Conservation (phyloP, 1,140 invertebrate genomes). For the Drosophila lacertosa region DNA sequence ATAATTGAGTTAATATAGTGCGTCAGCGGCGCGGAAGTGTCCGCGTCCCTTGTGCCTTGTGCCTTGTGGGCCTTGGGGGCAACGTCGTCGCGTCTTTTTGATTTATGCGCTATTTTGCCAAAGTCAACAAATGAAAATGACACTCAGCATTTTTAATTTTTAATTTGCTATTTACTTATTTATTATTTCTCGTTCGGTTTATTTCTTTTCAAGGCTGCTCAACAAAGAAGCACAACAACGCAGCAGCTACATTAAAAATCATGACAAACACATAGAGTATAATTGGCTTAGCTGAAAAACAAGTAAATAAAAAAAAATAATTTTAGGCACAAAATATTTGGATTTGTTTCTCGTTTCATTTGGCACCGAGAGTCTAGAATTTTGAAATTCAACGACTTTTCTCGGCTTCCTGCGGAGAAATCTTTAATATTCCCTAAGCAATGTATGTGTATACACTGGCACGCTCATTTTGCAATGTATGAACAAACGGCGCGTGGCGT, state of each 20-base stretch:
- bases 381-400: conserved; percentile 29
- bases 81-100: conserved; percentile 38
- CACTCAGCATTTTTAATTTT: conserved; percentile 35
- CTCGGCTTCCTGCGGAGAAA: conserved; percentile 46
- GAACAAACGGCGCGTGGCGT: conserved; percentile 40
- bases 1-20: conserved; percentile 20
- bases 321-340: background rate
- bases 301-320: conserved; percentile 1
- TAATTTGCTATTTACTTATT: conserved; percentile 17
- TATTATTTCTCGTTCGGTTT: conserved; percentile 7
- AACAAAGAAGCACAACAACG: too few species aligned
- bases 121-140: conserved; percentile 80
- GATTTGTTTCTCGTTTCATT: conserved; percentile 27
- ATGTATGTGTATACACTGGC: conserved; percentile 34
- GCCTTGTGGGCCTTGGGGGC: conserved; percentile 43
- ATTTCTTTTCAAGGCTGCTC: conserved; percentile 30
- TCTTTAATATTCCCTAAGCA: conserved; percentile 26
- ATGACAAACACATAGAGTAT: conserved; percentile 10
- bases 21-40: conserved; percentile 54
- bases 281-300: background rate
- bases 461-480: conserved; percentile 21
- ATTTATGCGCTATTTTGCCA: conserved; percentile 75
- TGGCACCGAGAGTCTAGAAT: conserved; percentile 46
- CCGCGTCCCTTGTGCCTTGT: conserved; percentile 27
- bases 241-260: conserved; percentile 15